A percentile compares a stretch with the other conserved stretches of the same genome.
phyloP scores from a whole-genome alignment of 2,888 invertebrate species.

The Brachycybe producta region DNA sequence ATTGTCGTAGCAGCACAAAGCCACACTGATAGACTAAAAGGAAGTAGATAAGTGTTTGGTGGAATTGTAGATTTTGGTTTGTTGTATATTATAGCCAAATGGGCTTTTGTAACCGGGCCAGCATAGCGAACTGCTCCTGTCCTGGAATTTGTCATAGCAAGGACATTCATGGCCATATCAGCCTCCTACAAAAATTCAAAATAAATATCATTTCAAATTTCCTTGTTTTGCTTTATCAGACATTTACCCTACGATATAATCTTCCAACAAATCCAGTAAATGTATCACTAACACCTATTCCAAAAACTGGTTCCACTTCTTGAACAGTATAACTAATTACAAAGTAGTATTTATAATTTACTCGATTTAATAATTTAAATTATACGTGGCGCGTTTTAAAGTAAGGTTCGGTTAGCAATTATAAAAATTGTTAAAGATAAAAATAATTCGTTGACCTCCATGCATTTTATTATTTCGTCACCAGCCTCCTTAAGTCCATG shows the following conservation, averaged over 20 bases:
- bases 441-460: no score
- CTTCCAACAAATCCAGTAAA: constrained; percentile 11
- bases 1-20: not conserved
- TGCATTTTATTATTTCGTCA: not conserved
- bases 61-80: constrained; percentile 9
- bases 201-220: not conserved
- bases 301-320: constrained; percentile 12
- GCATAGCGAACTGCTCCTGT: constrained; percentile 6
- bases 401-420: no score
- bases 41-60: constrained; percentile 13
- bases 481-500: no score
- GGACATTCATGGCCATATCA: constrained; percentile 15
- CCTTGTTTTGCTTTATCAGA: no score
- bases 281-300: constrained; percentile 10
- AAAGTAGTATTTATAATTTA: not conserved
- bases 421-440: no score
- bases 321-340: constrained; percentile 4
- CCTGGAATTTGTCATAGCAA: constrained; percentile 7
- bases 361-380: no score
- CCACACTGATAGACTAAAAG: constrained; percentile 12
- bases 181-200: constrained; percentile 8
- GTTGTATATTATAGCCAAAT: constrained; percentile 13
- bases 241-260: constrained; percentile 9
- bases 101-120: constrained; percentile 14
- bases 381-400: no score